Evolutionary conservation across 2,113 vertebrate species (phyloP).

Genomic region (Anarrhichthys ocellatus): DNA sequence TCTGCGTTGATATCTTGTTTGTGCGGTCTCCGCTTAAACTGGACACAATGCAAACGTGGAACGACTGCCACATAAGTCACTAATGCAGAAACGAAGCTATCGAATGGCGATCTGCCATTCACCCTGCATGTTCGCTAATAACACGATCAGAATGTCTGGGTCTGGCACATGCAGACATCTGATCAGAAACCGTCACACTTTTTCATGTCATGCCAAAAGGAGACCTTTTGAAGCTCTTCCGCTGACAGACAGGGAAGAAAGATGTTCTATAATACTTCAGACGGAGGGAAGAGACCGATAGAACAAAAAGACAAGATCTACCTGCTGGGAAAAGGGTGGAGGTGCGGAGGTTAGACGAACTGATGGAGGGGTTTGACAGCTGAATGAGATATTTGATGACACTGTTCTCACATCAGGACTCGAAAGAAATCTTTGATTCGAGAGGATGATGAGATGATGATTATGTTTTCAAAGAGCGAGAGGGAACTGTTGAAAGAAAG

Average conservation of each 20-base stretch:
- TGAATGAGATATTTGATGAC: conserved; percentile 46
- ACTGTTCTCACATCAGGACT: conserved; percentile 7
- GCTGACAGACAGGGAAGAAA: conserved; percentile 23
- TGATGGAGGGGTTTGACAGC: conserved; percentile 50
- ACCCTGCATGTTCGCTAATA: conserved; percentile 36
- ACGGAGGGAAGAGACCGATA: conserved; percentile 20
- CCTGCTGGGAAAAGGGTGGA: conserved; percentile 18
- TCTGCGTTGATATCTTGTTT: conserved; percentile 30
- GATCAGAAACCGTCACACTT: conserved; percentile 56
- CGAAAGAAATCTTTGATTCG: conserved; percentile 11
- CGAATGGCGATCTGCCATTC: conserved; percentile 21
- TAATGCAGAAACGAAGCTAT: neutral
- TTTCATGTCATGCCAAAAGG: conserved; percentile 41
- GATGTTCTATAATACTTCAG: conserved; percentile 22
- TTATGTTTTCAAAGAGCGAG: conserved; percentile 39
- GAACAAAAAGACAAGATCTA: conserved; percentile 43
- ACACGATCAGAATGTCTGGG: conserved; percentile 34
- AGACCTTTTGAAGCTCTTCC: conserved; percentile 49
- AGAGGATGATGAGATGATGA: conserved; percentile 35
- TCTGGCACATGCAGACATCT: conserved; percentile 19
- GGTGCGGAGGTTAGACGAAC: conserved; percentile 45
- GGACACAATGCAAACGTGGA: conserved; percentile 14
- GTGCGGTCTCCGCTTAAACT: conserved; percentile 8
- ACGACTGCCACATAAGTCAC: neutral
- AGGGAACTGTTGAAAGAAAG: conserved; percentile 11